A percentile compares a stretch with the other conserved stretches of the same genome.
phyloP scores from a whole-genome alignment of 2,113 vertebrate genomes.

The Glaucomys volans region DNA sequence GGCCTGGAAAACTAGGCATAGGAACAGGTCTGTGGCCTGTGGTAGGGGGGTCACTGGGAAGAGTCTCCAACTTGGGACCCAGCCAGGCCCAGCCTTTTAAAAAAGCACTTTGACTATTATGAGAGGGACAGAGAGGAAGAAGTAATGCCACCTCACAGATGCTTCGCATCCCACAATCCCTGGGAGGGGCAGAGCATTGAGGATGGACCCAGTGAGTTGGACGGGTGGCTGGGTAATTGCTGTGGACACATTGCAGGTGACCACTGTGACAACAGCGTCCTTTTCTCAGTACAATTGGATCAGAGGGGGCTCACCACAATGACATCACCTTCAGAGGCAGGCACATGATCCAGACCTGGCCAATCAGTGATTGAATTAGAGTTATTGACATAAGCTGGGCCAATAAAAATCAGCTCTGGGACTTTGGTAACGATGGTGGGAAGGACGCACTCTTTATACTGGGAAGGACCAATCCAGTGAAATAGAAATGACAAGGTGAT shows the following conservation, averaged over 20 bases:
- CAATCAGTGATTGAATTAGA: background rate
- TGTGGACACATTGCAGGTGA: fast-evolving
- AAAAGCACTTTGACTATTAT: background rate
- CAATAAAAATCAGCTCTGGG: background rate
- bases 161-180: background rate
- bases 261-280: background rate
- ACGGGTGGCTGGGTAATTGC: too few relatives aligned
- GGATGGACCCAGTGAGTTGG: background rate
- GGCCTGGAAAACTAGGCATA: background rate
- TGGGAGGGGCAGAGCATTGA: background rate
- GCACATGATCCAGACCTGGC: background rate
- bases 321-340: background rate
- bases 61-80: too few relatives aligned
- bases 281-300: background rate
- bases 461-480: too few relatives aligned
- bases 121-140: background rate
- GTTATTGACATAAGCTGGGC: background rate
- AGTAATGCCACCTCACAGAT: too few relatives aligned
- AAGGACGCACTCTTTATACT: background rate
- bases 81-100: background rate
- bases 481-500: background rate
- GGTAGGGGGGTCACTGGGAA: background rate
- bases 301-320: background rate
- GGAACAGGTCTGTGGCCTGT: too few relatives aligned
- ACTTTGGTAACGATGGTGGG: background rate